Conservation (phyloP, 2,888 invertebrate species). For the Ectropis crepuscularia region DNA sequence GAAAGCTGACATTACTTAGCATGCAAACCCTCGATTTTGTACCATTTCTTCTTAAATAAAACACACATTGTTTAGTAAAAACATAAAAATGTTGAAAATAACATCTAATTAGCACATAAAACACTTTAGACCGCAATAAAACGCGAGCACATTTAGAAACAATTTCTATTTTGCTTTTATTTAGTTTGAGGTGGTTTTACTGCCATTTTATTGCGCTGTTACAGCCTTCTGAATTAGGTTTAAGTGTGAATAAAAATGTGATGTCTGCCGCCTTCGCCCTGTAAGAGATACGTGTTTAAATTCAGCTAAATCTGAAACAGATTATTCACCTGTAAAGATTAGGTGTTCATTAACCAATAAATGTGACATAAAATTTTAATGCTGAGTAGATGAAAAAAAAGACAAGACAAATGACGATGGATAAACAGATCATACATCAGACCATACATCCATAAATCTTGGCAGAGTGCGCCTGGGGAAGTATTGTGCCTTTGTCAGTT, state of each 20-base stretch:
- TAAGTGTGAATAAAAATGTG: constrained; percentile 39
- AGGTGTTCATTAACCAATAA: too few species aligned
- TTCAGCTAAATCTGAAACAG: constrained; percentile 7
- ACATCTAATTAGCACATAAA: constrained; percentile 32
- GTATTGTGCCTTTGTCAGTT: too few species aligned
- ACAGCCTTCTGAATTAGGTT: constrained; percentile 40
- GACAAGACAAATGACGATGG: too few species aligned
- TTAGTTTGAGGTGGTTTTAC: constrained; percentile 40
- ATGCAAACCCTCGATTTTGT: too few species aligned
- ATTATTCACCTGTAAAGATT: not conserved
- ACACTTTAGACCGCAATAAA: constrained; percentile 30
- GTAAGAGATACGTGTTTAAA: constrained; percentile 1
- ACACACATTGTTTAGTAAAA: not conserved
- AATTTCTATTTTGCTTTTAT: constrained; percentile 35
- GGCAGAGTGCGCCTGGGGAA: too few species aligned
- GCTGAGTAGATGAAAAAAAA: too few species aligned
- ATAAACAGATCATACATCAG: too few species aligned
- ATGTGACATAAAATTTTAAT: too few species aligned
- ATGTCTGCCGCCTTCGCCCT: constrained; percentile 13
- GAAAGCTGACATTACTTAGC: too few species aligned
- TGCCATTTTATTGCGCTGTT: constrained; percentile 40
- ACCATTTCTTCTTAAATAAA: too few species aligned
- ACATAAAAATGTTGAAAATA: constrained; percentile 14
- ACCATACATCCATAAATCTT: too few species aligned
- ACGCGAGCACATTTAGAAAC: constrained; percentile 31